Conservation (phyloP, 2,888 invertebrate species). For the Notocelia uddmanniana region DNA sequence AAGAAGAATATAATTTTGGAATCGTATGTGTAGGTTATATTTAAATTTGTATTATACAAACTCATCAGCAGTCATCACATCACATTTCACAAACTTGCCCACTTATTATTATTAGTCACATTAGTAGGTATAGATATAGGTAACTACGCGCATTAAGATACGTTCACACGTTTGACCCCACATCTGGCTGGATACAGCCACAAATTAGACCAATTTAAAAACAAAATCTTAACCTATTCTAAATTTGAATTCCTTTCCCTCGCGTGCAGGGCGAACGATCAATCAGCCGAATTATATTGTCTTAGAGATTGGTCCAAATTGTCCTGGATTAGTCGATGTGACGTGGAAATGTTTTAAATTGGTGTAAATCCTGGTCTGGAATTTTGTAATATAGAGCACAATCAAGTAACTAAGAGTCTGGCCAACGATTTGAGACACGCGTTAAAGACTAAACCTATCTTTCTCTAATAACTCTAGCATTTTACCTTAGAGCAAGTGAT, state of each 20-base stretch:
- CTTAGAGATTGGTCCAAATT: conserved; percentile 75
- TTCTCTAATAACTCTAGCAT: background rate
- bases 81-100: too few species aligned
- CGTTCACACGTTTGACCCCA: conserved; percentile 38
- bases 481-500: too few species aligned
- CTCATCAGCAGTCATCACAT: too few species aligned
- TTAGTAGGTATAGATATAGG: too few species aligned
- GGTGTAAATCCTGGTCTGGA: conserved; percentile 55
- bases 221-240: conserved; percentile 43
- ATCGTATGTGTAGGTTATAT: too few species aligned
- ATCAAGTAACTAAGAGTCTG: background rate
- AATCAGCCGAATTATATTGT: conserved; percentile 84
- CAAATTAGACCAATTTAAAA: conserved; percentile 46
- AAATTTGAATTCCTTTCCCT: conserved; percentile 49
- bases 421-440: background rate
- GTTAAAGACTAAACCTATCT: background rate
- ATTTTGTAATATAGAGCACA: conserved; percentile 31
- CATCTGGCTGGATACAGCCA: conserved; percentile 42
- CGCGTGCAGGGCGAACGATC: conserved; percentile 68
- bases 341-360: conserved; percentile 57
- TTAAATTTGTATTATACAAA: too few species aligned
- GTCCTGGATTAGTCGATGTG: conserved; percentile 61
- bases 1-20: too few species aligned
- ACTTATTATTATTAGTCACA: too few species aligned
- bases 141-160: conserved; percentile 7